These are phyloP conservation scores for Kryptolebias marmoratus DNA, from an alignment of 2,113 vertebrate genomes.

Conservation along the genomic window DNA sequence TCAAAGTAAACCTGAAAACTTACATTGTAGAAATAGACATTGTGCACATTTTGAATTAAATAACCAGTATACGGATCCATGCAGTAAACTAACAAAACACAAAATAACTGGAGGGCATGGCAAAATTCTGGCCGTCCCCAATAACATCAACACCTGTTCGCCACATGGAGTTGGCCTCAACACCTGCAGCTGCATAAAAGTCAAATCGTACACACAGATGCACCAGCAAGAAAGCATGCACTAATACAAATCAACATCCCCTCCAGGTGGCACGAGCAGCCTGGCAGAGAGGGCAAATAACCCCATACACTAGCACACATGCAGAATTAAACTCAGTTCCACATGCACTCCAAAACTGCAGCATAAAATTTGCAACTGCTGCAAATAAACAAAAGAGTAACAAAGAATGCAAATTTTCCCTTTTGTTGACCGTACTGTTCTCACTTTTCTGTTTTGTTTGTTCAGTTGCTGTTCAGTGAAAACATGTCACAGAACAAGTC, in stretches of 20 bases:
- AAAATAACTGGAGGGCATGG: background rate
- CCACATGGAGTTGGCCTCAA: conserved; percentile 12
- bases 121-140: background rate
- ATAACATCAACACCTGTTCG: conserved; percentile 11
- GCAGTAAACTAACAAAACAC: background rate
- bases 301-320: background rate
- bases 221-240: conserved; percentile 5
- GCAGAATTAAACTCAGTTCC: background rate
- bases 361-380: background rate
- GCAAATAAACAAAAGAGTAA: background rate
- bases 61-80: background rate
- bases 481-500: background rate
- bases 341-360: background rate
- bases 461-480: background rate
- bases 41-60: background rate
- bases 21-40: background rate
- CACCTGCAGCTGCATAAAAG: conserved; percentile 7
- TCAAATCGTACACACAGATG: conserved; percentile 3
- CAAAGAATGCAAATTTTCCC: background rate
- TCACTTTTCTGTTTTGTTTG: background rate
- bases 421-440: background rate
- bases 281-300: background rate
- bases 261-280: background rate
- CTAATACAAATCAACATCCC: conserved; percentile 10
- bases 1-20: background rate